Percentiles rank a stretch among this genome's conserved stretches.
phyloP scores from a whole-genome alignment of 2,113 vertebrate species.

The Tachuris rubrigastra region DNA sequence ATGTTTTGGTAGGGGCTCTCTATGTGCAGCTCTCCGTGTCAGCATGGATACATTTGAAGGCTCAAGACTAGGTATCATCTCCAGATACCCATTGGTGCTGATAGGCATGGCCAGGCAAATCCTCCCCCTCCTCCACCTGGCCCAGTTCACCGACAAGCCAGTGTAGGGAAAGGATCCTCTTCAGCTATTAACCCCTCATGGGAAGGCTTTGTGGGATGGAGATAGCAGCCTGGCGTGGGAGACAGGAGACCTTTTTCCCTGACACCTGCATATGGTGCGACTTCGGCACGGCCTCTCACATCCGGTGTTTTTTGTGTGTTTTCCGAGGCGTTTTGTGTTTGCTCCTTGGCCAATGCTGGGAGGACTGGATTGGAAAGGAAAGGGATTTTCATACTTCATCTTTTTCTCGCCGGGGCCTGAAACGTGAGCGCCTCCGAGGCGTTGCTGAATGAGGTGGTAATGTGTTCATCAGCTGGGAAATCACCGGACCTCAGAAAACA shows the following conservation, averaged over 20 bases:
- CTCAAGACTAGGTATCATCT: background rate
- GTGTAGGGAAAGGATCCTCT: background rate
- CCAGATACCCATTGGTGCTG: background rate
- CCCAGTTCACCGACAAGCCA: rapidly evolving
- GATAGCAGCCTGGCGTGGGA: slow-evolving; percentile 51
- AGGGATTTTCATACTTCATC: slow-evolving; percentile 72
- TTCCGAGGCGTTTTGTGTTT: slow-evolving; percentile 51
- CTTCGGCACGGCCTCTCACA: slow-evolving; percentile 22
- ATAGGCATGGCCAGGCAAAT: background rate
- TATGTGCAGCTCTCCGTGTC: background rate
- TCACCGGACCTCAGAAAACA: background rate
- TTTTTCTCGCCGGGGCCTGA: slow-evolving; percentile 57
- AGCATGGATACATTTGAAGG: background rate
- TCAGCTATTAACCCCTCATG: background rate
- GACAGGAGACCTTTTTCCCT: slow-evolving; percentile 59
- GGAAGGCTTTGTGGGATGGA: background rate
- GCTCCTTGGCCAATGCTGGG: slow-evolving; percentile 38
- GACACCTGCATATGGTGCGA: slow-evolving; percentile 67
- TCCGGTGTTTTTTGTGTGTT: slow-evolving; percentile 49
- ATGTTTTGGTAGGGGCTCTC: background rate
- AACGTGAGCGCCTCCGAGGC: slow-evolving; percentile 59
- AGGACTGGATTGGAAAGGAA: slow-evolving; percentile 68
- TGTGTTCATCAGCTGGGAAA: slow-evolving; percentile 70
- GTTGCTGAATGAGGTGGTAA: slow-evolving; percentile 67
- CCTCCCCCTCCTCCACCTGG: background rate